Conservation (phyloP, 2,113 vertebrate species). For the Regulus satrapa region DNA sequence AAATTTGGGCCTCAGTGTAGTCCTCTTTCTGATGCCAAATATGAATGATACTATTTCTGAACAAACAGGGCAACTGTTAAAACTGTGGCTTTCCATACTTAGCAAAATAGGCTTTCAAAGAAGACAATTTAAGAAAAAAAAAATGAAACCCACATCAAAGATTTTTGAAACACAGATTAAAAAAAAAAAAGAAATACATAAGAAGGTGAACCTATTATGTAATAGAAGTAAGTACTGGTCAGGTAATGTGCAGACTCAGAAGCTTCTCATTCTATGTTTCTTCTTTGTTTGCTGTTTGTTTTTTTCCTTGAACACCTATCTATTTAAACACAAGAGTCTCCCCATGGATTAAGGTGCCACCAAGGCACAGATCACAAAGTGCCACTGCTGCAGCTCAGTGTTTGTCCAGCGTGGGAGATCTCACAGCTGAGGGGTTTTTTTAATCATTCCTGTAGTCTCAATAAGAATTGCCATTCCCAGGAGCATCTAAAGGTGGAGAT, state of each 20-base stretch:
- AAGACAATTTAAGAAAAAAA: background rate
- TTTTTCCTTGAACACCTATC: background rate
- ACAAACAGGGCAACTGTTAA: slow-evolving; percentile 39
- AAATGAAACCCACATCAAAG: slow-evolving; percentile 21
- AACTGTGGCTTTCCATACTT: slow-evolving; percentile 47
- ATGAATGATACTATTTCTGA: slow-evolving; percentile 43
- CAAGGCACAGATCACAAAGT: background rate
- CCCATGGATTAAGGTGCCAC: background rate
- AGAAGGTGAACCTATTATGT: slow-evolving; percentile 22
- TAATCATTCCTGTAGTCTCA: background rate
- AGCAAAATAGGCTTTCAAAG: slow-evolving; percentile 48
- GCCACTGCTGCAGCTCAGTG: background rate
- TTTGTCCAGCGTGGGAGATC: background rate
- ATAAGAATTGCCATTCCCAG: background rate
- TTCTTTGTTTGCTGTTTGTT: background rate
- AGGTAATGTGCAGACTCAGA: background rate
- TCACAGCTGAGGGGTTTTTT: too few relatives aligned
- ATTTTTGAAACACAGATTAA: background rate
- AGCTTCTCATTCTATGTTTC: background rate
- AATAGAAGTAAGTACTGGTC: background rate
- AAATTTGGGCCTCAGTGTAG: slow-evolving; percentile 33
- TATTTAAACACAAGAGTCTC: background rate
- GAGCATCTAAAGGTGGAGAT: background rate
- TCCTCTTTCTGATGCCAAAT: slow-evolving; percentile 32
- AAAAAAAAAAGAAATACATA: background rate